Base-by-base conservation (phyloP, 2,888 invertebrate genomes). In the Sipha maydis region DNA sequence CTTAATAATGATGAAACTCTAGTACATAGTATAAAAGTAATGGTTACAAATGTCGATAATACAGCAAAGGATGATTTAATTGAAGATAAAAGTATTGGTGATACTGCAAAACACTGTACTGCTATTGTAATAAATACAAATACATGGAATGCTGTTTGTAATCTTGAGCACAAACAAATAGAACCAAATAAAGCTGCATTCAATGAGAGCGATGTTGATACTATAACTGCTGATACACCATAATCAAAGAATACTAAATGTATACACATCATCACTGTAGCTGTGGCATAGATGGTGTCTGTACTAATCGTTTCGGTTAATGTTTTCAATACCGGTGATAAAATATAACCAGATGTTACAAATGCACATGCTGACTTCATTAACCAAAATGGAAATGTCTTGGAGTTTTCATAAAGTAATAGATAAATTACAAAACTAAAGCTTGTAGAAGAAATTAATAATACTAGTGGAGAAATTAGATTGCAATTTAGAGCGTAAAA, bases 221-320 rank as follows among this genome's bases (percentile, higher is more conserved):
- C 97, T 89, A 98, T 95, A 1, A 97, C 96, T 4, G 96, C 96
- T 21, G 95, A 94, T 0, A 97, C 94, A 9, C 97, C 97, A 91
- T 99, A 99, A 92, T 99, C 97, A 91, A 96, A 97, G 91, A 98
- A 98, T 90, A 97, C 94, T 89, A 99, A 93, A 93, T 99, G 98
- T 1, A 96, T 92, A 0, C 96, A 91, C 93, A 99, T 95, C 95
- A 98, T 97, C 25, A 97, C 93, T 34, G 96, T 95, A 0, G 98
- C 95, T 94, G 96, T 97, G 1, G 98, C 97, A 91, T 98, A 98
- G 91, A 99, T 98, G 0, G 99, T 98, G 91, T 99, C 99, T 0
- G 99, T 99, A 91, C 98, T 98, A 3, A 99, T 97, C 0, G 98
- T 98, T 91, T 98, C 97, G 0, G 99, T 99, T 83, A 99, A 93